Percentiles rank a stretch among this genome's conserved stretches.
phyloP scores from a whole-genome alignment of 2,888 invertebrate species.

The Beris chalybata region DNA sequence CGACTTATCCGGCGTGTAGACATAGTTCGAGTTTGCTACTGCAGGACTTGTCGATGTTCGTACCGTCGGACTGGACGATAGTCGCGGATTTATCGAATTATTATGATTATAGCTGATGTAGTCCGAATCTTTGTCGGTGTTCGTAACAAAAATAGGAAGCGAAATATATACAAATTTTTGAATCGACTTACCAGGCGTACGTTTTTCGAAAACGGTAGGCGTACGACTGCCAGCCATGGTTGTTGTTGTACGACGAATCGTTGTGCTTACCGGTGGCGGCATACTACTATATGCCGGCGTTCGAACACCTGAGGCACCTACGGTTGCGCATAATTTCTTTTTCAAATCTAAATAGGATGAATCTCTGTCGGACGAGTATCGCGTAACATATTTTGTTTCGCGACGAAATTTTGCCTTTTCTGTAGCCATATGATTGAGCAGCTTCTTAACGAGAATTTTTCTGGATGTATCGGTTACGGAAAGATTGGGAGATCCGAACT shows the following conservation, averaged over 20 bases:
- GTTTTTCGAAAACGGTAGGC: constrained; percentile 8
- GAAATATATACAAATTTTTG: constrained; percentile 33
- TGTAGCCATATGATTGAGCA: constrained; percentile 69
- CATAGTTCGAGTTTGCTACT: constrained; percentile 34
- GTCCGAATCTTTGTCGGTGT: constrained; percentile 46
- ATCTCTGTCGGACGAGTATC: constrained; percentile 69
- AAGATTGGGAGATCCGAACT: constrained; percentile 74
- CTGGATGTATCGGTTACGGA: constrained; percentile 83
- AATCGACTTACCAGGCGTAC: neutral
- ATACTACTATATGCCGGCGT: constrained; percentile 25
- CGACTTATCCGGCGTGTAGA: constrained; percentile 37
- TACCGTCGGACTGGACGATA: constrained; percentile 31
- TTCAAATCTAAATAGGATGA: constrained; percentile 59
- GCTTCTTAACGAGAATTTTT: constrained; percentile 73
- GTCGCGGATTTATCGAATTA: constrained; percentile 37
- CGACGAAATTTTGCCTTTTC: constrained; percentile 53
- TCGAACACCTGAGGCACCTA: constrained; percentile 10
- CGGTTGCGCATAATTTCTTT: constrained; percentile 9
- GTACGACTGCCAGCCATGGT: neutral
- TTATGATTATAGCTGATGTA: constrained; percentile 40
- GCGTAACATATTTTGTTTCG: constrained; percentile 49
- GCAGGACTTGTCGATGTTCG: constrained; percentile 32
- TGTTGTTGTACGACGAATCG: constrained; percentile 32
- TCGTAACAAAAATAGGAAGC: constrained; percentile 41
- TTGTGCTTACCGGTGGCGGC: constrained; percentile 34